phyloP scores from a whole-genome alignment of 2,888 invertebrate genomes.

The Allygus modestus region DNA sequence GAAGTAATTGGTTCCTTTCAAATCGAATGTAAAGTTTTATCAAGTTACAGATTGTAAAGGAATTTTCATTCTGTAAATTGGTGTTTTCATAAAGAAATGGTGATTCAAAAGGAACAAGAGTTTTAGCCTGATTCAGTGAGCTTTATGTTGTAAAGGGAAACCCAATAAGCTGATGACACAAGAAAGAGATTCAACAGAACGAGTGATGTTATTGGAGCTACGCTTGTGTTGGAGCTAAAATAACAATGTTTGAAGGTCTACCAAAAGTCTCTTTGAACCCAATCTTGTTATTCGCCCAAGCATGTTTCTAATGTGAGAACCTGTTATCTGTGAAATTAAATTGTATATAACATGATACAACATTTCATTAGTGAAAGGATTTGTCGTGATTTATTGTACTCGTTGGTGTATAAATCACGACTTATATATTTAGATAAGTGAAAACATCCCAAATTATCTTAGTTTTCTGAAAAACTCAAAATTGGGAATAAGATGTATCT shows the following conservation, averaged over 20 bases:
- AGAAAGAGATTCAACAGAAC: background rate
- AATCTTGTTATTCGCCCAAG: background rate
- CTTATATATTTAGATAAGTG: no score
- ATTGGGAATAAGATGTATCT: no score
- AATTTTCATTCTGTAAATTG: background rate
- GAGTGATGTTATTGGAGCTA: background rate
- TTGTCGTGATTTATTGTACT: no score
- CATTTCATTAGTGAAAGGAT: no score
- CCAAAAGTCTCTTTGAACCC: background rate
- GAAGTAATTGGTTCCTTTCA: no score
- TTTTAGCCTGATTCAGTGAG: background rate
- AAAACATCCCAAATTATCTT: no score
- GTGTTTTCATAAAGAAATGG: background rate
- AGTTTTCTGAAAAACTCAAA: no score
- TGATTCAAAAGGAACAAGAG: background rate
- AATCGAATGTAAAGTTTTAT: no score
- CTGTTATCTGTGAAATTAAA: no score
- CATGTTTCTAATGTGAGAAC: background rate
- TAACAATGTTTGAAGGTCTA: background rate
- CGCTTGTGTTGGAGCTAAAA: background rate
- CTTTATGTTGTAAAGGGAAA: background rate
- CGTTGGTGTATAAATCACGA: no score
- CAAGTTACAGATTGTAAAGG: background rate
- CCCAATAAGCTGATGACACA: constrained; percentile 5
- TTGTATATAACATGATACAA: no score